Percentiles rank a stretch among this genome's conserved stretches.
Conservation (phyloP, 2,797 vertebrate genomes). For the Lutjanus campechanus region DNA sequence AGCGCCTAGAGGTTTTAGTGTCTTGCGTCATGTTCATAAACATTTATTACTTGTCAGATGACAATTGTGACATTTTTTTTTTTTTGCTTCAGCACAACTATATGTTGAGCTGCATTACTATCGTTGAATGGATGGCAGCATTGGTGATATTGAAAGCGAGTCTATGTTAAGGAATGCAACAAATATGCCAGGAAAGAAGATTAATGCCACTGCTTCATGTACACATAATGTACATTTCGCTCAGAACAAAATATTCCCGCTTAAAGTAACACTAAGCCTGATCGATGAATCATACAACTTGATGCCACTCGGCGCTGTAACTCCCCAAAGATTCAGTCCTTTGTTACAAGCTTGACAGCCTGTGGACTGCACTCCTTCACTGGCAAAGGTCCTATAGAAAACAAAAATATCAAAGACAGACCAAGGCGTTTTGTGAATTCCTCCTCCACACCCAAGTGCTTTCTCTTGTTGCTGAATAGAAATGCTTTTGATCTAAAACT, state of each 20-base stretch:
- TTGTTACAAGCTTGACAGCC: constrained; percentile 38
- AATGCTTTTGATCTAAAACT: constrained; percentile 86
- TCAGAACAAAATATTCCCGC: constrained; percentile 34
- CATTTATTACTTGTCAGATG: constrained; percentile 47
- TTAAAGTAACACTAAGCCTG: constrained; percentile 43
- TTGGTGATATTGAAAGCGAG: constrained; percentile 24
- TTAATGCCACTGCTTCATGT: constrained; percentile 34
- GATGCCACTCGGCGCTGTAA: constrained; percentile 22
- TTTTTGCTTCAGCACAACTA: constrained; percentile 28
- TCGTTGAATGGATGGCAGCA: constrained; percentile 27
- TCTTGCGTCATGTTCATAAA: constrained; percentile 30
- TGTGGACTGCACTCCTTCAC: constrained; percentile 42
- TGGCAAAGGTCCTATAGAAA: constrained; percentile 68
- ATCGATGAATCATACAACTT: constrained; percentile 45
- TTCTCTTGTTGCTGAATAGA: constrained; percentile 80
- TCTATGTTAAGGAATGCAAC: constrained; percentile 18
- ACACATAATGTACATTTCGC: constrained; percentile 39
- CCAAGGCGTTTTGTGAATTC: constrained; percentile 70
- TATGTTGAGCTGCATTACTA: constrained; percentile 26
- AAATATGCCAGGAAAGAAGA: constrained; percentile 17
- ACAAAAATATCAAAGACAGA: constrained; percentile 79
- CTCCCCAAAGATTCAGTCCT: constrained; percentile 28
- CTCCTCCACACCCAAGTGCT: constrained; percentile 76
- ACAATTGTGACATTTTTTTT: constrained; percentile 22
- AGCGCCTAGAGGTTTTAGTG: constrained; percentile 12